Evolutionary conservation across 1,140 invertebrate genomes (phyloP), one percentile per base, ranked within the genome.

Genomic region (Drosophila ananassae): DNA sequence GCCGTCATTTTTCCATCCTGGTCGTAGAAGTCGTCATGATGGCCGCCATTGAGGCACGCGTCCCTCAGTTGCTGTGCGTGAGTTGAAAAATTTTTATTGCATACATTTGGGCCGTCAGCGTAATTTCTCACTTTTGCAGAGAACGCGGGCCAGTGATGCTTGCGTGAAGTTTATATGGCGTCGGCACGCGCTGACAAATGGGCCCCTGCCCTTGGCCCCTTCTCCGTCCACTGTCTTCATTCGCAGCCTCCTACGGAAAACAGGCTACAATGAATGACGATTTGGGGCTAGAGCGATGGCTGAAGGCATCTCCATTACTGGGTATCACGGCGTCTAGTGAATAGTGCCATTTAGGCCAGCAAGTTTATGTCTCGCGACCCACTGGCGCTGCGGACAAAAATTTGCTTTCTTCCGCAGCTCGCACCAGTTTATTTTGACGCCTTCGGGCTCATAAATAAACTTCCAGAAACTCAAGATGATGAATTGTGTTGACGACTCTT

Each of bases 31-130:
- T 85, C 77, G 54, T 55, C 50, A 66, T 76, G 63, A 76, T 74
- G 63, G 28, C 13, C 30, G 22, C 3, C 37, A 46, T 44, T 12
- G 24, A 22, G 34, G 4, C 34, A 37, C 10, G 34, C 22, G 25
- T 17, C 22, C 41, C 9, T 4, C 8, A 6, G 12, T 34, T 50
- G 63, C 32, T 37, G 54, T 47, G 83, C 79, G 82, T 81, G 81
- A 85, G 77, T 75, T 87, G 79, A 89, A 89, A 81, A 90, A 90
- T 90, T 84, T 90, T 90, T 90, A 90, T 90, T 90, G 85, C 85
- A 90, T 90, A 90, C 85, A 81, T 89, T 89, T 73, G 37, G 82
- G 72, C 78, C 85, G 78, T 85, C 80, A 79, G 76, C 84, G 85
- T 83, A 82, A 89, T 87, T 87, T 87, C 82, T 87, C 85, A 89